A percentile compares a stretch with the other conserved stretches of the same genome.
phyloP scores from a whole-genome alignment of 2,888 invertebrate genomes.

The Hololepta plana region DNA sequence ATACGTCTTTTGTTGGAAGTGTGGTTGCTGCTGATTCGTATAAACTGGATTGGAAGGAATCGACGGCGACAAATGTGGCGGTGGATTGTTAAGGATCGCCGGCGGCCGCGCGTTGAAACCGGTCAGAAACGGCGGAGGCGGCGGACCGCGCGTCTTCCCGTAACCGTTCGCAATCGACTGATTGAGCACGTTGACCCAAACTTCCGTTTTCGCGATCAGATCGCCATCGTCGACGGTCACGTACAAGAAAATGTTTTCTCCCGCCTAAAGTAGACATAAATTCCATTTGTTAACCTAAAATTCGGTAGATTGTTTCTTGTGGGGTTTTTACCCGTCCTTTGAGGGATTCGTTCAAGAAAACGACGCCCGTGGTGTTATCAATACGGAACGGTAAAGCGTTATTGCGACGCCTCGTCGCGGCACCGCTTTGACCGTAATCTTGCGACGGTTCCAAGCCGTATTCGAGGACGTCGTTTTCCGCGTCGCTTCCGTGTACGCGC shows the following conservation, averaged over 20 bases:
- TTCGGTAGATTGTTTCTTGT: neutral
- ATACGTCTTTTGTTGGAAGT: conserved; percentile 19
- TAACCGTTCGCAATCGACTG: conserved; percentile 16
- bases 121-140: conserved; percentile 9
- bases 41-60: conserved; percentile 8
- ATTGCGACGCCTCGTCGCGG: neutral
- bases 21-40: conserved; percentile 8
- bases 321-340: conserved; percentile 45
- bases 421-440: no score
- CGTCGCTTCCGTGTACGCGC: conserved; percentile 46
- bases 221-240: conserved; percentile 49
- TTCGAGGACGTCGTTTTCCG: conserved; percentile 41
- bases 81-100: conserved; percentile 12
- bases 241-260: conserved; percentile 45
- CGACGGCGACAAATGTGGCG: no score
- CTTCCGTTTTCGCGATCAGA: conserved; percentile 44
- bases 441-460: conserved; percentile 48
- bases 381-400: conserved; percentile 60
- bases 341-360: conserved; percentile 63
- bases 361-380: conserved; percentile 53
- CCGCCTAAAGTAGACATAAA: conserved; percentile 34
- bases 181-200: conserved; percentile 42
- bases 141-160: neutral
- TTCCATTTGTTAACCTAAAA: neutral
- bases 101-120: conserved; percentile 14